Evolutionary conservation across 1,140 invertebrate species (phyloP).

Genomic region (Tachypleus tridentatus): DNA sequence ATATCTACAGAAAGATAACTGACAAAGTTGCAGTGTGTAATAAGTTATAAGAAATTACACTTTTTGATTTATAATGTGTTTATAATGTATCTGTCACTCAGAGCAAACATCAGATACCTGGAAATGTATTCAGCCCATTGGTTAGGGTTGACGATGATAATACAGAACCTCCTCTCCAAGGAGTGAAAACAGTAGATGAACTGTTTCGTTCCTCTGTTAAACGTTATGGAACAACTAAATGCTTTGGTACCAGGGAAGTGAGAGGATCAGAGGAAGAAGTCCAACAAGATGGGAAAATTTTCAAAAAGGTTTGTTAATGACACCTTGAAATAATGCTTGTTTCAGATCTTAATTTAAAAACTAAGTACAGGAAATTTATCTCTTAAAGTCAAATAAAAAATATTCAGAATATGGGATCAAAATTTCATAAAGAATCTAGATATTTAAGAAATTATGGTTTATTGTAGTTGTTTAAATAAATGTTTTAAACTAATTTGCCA

Average conservation of each 20-base stretch:
- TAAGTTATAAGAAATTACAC: no score
- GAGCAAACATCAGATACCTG: no score
- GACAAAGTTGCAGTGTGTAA: no score
- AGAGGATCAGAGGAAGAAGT: conserved; percentile 85
- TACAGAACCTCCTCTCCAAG: not conserved
- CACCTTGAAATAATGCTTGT: conserved; percentile 1
- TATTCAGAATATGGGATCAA: conserved; percentile 2
- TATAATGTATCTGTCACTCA: no score
- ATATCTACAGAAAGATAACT: no score
- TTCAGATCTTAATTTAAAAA: not conserved
- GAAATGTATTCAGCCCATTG: no score
- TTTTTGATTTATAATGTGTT: no score
- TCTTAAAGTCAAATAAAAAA: conserved; percentile 9
- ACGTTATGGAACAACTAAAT: conserved; percentile 55
- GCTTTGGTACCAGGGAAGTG: conserved; percentile 81
- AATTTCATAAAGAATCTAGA: conserved; percentile 9
- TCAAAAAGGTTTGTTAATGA: conserved; percentile 62
- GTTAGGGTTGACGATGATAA: no score
- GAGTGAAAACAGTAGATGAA: conserved; percentile 57
- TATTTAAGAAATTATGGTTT: no score
- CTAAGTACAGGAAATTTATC: conserved; percentile 7
- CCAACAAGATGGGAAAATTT: conserved; percentile 84
- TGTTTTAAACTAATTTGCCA: no score
- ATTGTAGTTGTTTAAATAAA: no score
- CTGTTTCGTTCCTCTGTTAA: conserved; percentile 64